Evolutionary conservation across 2,797 vertebrate genomes (phyloP), one percentile per base, ranked within the genome.

Genomic region (Lophius americanus): DNA sequence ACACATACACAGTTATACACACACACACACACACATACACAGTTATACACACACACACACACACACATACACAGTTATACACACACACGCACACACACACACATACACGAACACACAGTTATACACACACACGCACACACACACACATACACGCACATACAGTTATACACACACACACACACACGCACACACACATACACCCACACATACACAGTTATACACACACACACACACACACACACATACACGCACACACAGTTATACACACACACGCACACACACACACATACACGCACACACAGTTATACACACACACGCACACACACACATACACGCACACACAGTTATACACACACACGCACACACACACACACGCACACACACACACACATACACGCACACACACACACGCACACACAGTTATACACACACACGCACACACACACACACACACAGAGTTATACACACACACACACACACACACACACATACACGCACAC

Each of bases 401-500:
- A 62, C 55, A n/a, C 37, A 38, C 37, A 38, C 37, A 38, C 37
- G 3, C 37, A 38, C 37, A 38, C 37, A 38, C 37, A 38, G n/a
- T n/a, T n/a, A n/a, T n/a, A n/a, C n/a, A n/a, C n/a, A n/a, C n/a
- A n/a, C n/a, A n/a, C n/a, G n/a, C 37, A 38, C 1, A 38, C 37
- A 38, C 37, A 38, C 37, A 38, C 37, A 23, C 47, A n/a, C 48
- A 56, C 39, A 60, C 52, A 62, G 43, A 23, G 48, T 54, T 35
- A 59, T 48, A 59, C 23, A 33, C 10, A 9, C 58, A 60, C 35
- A 62, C 55, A 33, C 6, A 51, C 48, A 59, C 10, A n/a, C 58
- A 70, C 33, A 10, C 23, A 23, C 23, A 23, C 68, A 62, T 86
- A n/a, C 37, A 38, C 37, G 3, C 37, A 38, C 37, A 38, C 37